These are phyloP conservation scores for Phymastichus coffea DNA, from an alignment of 1,140 invertebrate species.

Conservation along the genomic window DNA sequence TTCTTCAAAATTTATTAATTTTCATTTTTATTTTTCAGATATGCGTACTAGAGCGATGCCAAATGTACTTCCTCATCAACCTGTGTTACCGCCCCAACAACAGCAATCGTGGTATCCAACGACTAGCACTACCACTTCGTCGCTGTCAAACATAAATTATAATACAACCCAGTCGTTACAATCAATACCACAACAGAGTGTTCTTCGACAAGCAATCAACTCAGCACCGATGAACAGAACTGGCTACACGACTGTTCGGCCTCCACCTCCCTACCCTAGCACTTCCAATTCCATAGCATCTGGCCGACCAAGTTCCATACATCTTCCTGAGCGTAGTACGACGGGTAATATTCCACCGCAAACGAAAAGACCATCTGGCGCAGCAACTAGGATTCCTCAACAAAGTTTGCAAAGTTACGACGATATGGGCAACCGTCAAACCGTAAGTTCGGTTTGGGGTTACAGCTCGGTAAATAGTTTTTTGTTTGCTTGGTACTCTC, in stretches of 20 bases:
- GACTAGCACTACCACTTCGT: background rate
- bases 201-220: background rate
- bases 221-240: background rate
- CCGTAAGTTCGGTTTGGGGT: conserved; percentile 5
- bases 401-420: conserved; percentile 7
- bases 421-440: background rate
- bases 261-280: conserved; percentile 7
- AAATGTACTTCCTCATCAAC: background rate
- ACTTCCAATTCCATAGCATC: background rate
- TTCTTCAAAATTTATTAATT: background rate
- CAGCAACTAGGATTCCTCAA: conserved; percentile 26
- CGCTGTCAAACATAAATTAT: background rate
- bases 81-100: background rate
- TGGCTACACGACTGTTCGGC: background rate
- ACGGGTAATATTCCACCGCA: background rate
- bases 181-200: no score
- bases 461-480: background rate
- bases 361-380: conserved; percentile 24
- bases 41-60: background rate
- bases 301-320: background rate
- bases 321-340: conserved; percentile 20
- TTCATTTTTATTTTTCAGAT: background rate
- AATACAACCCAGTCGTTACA: no score
- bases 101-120: conserved; percentile 8
- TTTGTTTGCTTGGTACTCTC: no score